Base-by-base conservation (phyloP, 2,888 invertebrate species). In the Sisyra nigra region DNA sequence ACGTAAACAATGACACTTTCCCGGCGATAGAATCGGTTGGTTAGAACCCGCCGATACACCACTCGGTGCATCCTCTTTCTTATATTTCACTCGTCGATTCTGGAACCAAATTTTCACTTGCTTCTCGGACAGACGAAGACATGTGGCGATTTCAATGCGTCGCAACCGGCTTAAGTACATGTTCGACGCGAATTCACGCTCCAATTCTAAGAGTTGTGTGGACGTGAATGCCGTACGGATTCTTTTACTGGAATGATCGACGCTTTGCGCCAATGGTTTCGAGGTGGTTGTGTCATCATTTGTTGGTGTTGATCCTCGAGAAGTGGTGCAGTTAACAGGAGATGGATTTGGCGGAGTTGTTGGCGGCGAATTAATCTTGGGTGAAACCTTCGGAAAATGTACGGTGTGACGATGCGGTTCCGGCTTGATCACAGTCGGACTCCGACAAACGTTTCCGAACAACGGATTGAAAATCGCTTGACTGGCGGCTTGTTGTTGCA, bases 101-200 rank as follows among this genome's bases (percentile, higher is more conserved):
- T 93, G 89, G 63, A 93, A 93, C 93, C 92, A 88, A 50, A 87
- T 87, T 61, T 87, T 93, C 48, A 93, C 92, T 66, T 93, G 93
- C 57, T 93, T 94, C 62, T 94, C 94, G 0, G 88, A 88, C 1
- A 94, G 64, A 41, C 84, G 75, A 46, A 93, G 62, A 49, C 83
- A 78, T 19, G 87, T 89, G 3, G 94, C 93, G 43, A 94, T 93
- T 63, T 94, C 92, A 50, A 94, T 93, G 45, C 93, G 69, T 41
- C 93, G 70, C 50, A 93, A 61, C 34, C 93, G 71, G 0, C 91
- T 89, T 30, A 94, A 65, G 56, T 94, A 94, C 79, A 89, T 91
- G 58, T 91, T 93, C 52, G 79, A 63, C 0, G 85, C 70, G 60
- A 93, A 94, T 57, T 92, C 93, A 41, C 89, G 66, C 60, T 93